Percentiles rank a stretch among this genome's conserved stretches.
Evolutionary conservation across 2,797 vertebrate genomes (phyloP).

Genomic region (Acipenser transmontanus): DNA sequence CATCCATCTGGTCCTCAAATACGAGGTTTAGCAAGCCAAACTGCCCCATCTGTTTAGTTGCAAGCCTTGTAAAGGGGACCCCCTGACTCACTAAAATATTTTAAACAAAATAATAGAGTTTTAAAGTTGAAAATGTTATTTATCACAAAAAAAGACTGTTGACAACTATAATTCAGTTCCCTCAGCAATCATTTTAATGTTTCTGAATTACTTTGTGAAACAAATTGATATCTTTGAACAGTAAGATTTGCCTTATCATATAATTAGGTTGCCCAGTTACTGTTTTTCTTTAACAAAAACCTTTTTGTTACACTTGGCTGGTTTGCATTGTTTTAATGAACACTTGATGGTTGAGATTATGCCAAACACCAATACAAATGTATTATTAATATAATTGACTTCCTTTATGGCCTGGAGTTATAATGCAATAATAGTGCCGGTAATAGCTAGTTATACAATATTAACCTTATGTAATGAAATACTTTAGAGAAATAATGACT

Average conservation of each 20-base stretch:
- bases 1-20: too few species aligned
- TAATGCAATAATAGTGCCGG: conserved; percentile 48
- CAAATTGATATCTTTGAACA: too few species aligned
- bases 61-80: too few species aligned
- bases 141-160: too few species aligned
- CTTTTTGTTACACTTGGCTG: conserved; percentile 32
- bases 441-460: conserved; percentile 39
- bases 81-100: too few species aligned
- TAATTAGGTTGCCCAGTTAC: conserved; percentile 38
- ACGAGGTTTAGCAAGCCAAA: too few species aligned
- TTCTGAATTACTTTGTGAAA: too few species aligned
- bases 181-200: too few species aligned
- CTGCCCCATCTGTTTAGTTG: too few species aligned
- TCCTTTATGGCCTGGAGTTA: conserved; percentile 46
- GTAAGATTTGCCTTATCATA: conserved; percentile 29
- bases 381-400: conserved; percentile 52
- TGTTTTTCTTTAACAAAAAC: conserved; percentile 39
- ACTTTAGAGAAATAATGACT: conserved; percentile 40
- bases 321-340: conserved; percentile 32
- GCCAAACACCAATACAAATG: conserved; percentile 35
- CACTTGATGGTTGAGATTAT: conserved; percentile 31
- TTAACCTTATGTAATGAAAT: conserved; percentile 56
- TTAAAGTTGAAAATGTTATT: too few species aligned
- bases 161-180: too few species aligned
- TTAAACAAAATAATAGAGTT: too few species aligned